Evolutionary conservation across 2,113 vertebrate genomes (phyloP).

Genomic region (Dasyprocta punctata): DNA sequence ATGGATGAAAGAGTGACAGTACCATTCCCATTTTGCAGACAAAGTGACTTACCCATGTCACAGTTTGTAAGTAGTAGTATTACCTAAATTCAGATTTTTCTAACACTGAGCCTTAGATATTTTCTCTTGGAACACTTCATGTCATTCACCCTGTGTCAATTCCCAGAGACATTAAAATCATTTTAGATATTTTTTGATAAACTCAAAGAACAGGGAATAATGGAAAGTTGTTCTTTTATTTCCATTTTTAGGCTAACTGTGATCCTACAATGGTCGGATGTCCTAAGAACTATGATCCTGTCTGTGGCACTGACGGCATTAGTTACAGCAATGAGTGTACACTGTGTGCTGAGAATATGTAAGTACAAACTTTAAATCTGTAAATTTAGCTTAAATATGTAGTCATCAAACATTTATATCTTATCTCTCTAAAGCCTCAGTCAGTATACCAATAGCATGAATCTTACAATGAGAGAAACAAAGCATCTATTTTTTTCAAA

Average conservation of each 20-base stretch:
- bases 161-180: not conserved
- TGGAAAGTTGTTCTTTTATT: conserved; percentile 8
- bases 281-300: conserved; percentile 49
- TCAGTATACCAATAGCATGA: not conserved
- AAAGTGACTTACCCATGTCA: not conserved
- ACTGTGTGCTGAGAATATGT: conserved; percentile 67
- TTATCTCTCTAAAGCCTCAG: not conserved
- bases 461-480: not conserved
- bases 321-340: conserved; percentile 62
- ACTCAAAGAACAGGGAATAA: not conserved
- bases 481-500: not conserved
- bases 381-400: not conserved
- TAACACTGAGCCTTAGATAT: not conserved
- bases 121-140: not conserved
- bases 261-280: not conserved
- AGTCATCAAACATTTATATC: not conserved
- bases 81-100: not conserved
- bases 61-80: not conserved
- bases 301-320: conserved; percentile 72
- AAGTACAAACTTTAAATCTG: conserved; percentile 48
- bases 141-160: not conserved
- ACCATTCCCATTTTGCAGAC: not conserved
- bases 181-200: conserved; percentile 14
- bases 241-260: conserved; percentile 63
- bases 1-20: not conserved